Evolutionary conservation across 2,797 vertebrate species (phyloP).

Genomic region (Presbytis comata): DNA sequence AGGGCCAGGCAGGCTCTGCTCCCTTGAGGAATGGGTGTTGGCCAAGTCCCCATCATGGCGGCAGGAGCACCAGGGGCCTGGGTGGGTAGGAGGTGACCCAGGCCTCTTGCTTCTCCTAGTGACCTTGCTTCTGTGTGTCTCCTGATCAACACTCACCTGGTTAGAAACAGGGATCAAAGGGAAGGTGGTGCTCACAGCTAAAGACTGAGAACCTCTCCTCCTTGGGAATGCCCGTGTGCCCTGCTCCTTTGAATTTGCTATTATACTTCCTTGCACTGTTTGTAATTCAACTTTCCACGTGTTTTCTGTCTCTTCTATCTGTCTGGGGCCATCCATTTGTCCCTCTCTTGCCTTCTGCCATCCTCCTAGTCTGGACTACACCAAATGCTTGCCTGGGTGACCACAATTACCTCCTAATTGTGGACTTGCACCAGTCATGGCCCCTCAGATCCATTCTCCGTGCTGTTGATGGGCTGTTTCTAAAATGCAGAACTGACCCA

Average conservation of each 20-base stretch:
- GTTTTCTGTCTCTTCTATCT: not conserved
- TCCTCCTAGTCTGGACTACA: not conserved
- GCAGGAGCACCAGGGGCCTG: not conserved
- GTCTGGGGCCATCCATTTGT: too few species aligned
- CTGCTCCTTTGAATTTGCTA: not conserved
- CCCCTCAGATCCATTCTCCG: not conserved
- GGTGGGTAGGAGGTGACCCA: too few species aligned
- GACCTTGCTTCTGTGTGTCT: rapidly evolving
- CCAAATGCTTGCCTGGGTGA: not conserved
- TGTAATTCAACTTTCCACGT: not conserved
- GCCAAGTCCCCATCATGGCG: rapidly evolving
- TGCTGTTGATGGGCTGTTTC: not conserved
- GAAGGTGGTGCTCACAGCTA: not conserved
- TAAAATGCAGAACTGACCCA: not conserved
- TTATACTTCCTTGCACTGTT: not conserved
- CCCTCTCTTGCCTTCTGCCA: not conserved
- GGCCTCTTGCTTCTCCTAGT: not conserved
- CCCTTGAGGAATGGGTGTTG: not conserved
- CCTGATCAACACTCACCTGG: not conserved
- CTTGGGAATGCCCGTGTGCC: not conserved
- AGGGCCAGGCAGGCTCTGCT: not conserved
- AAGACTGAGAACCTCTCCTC: not conserved
- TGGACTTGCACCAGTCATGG: too few species aligned
- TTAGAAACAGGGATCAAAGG: not conserved
- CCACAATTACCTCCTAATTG: not conserved